Evolutionary conservation across 2,888 invertebrate genomes (phyloP).

Genomic region (Parnassius mnemosyne): DNA sequence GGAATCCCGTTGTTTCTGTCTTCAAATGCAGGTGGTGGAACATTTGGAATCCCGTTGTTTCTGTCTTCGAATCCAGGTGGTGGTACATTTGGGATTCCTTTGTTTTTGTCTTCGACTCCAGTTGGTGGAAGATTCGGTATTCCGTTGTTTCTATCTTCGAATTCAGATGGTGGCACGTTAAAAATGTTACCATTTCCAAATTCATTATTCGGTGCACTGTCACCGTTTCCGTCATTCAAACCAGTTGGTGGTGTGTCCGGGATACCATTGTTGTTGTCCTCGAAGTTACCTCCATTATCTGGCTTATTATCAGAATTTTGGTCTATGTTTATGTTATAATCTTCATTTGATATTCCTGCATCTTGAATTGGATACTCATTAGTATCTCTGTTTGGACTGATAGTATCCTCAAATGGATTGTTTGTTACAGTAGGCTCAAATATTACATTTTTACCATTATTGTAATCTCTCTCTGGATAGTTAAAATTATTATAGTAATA

Average conservation of each 20-base stretch:
- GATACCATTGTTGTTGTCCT: slow-evolving; percentile 1
- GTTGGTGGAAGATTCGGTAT: slow-evolving; percentile 8
- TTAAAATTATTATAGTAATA: slow-evolving; percentile 32
- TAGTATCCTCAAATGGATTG: slow-evolving; percentile 21
- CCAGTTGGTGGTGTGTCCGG: slow-evolving; percentile 1
- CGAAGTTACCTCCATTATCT: slow-evolving; percentile 11
- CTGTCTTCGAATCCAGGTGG: slow-evolving; percentile 7
- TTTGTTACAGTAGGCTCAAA: slow-evolving; percentile 15
- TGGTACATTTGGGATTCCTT: slow-evolving; percentile 7
- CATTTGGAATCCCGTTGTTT: slow-evolving; percentile 15
- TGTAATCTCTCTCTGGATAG: slow-evolving; percentile 31
- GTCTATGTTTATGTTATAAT: slow-evolving; percentile 4
- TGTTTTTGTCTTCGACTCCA: slow-evolving; percentile 1
- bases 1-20: slow-evolving; percentile 9
- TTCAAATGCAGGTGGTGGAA: slow-evolving; percentile 3
- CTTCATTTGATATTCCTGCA: slow-evolving; percentile 13
- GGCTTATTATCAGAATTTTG: slow-evolving; percentile 7
- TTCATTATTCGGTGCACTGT: slow-evolving; percentile 2
- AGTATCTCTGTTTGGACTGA: slow-evolving; percentile 10
- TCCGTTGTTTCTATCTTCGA: slow-evolving; percentile 2
- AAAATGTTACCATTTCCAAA: slow-evolving; percentile 1
- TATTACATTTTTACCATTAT: slow-evolving; percentile 29
- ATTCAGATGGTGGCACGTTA: slow-evolving; percentile 3
- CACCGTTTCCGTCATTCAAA: background rate
- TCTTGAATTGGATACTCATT: slow-evolving; percentile 17